phyloP scores from a whole-genome alignment of 2,888 invertebrate species.

The Drosophila tripunctata region DNA sequence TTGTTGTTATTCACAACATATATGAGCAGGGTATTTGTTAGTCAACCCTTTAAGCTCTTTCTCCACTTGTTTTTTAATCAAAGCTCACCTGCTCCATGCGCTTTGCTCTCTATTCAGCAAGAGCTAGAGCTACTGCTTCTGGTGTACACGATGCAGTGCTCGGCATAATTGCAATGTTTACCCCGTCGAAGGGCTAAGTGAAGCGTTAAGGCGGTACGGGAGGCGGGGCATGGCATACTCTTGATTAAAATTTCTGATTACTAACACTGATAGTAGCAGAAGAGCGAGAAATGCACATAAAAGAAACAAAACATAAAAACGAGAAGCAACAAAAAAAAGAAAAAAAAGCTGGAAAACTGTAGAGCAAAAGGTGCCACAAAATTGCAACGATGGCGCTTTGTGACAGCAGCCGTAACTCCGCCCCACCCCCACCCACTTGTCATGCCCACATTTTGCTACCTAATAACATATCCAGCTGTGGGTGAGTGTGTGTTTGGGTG shows the following conservation, averaged over 20 bases:
- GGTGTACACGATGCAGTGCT: conserved; percentile 26
- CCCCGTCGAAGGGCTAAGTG: conserved; percentile 68
- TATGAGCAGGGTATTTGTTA: neutral
- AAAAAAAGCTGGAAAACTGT: conserved; percentile 15
- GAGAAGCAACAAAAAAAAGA: conserved; percentile 12
- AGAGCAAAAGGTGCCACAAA: conserved; percentile 70
- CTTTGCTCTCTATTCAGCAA: conserved; percentile 54
- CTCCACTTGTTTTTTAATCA: conserved; percentile 63
- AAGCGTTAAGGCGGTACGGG: conserved; percentile 66
- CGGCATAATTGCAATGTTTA: conserved; percentile 77
- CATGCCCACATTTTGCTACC: conserved; percentile 34
- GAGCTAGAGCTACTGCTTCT: conserved; percentile 29
- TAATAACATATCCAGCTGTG: conserved; percentile 67
- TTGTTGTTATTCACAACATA: no score
- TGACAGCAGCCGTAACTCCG: conserved; percentile 53
- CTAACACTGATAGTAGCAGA: conserved; percentile 71
- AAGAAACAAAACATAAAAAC: conserved; percentile 8
- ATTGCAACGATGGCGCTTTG: conserved; percentile 75
- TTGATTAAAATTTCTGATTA: conserved; percentile 79
- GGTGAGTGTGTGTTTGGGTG: conserved; percentile 13
- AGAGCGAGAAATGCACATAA: conserved; percentile 64
- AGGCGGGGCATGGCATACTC: conserved; percentile 40
- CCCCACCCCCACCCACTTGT: neutral
- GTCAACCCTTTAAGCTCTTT: neutral
- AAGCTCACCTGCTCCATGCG: conserved; percentile 59